Base-by-base conservation (phyloP, 2,888 invertebrate genomes). In the Thereva unica region DNA sequence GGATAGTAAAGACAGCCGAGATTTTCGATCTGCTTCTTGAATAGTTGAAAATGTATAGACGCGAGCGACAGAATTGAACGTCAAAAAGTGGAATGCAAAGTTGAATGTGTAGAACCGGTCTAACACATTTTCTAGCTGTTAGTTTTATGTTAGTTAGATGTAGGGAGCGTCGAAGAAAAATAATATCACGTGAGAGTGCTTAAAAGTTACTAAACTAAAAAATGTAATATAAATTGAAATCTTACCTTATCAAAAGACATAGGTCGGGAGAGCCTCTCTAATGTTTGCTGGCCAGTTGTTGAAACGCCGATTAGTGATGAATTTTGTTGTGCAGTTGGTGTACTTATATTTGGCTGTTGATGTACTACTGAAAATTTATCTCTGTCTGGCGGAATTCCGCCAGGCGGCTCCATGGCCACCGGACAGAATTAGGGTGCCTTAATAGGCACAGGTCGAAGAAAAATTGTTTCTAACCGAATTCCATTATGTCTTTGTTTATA, bases 211-310 rank as follows among this genome's bases (percentile, higher is more conserved):
- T 52, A 56, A 10, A 2, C 38, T 6, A 41, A n/a, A 12, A 9
- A 9, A 38, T 7, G 3, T 8, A 9, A 35, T 9, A 35, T 9
- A 7, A 8, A 38, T n/a, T 8, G 35, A 41, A 5, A 64, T 71
- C 79, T 80, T 78, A 89, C 89, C 87, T 89, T 89, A 83, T 89
- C 89, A 83, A 89, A 89, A 80, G 88, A 87, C 82, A 86, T 84
- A 76, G 89, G 89, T 83, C 89, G 75, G 41, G 80, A 80, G n/a
- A 81, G 73, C 72, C 78, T 78, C 67, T 80, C 80, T 70, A 80
- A 75, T 71, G 77, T 78, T 68, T 77, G 78, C 41, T 72, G 74
- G 3, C 68, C 56, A 69, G 75, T 68, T 72, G 73, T 67, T 56
- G 74, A 72, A 64, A 74, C 72, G 34, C 72, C 71, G 52, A 72